These are phyloP conservation scores for Oreochromis aureus DNA, from an alignment of 2,113 vertebrate species.

Conservation along the genomic window DNA sequence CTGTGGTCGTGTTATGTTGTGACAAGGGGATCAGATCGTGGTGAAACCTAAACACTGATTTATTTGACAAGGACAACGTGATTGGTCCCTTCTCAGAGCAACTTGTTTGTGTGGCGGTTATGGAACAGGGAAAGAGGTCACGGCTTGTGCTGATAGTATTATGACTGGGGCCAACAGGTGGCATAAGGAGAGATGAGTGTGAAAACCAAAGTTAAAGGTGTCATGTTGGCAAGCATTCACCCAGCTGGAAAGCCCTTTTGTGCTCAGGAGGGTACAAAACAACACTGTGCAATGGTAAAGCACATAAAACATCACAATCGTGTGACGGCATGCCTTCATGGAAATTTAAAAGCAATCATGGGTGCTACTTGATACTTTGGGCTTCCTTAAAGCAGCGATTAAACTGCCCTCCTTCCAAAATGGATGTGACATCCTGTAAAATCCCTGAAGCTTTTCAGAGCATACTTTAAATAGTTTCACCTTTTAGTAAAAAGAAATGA, in stretches of 20 bases:
- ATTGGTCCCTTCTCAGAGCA: not conserved
- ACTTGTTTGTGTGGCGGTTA: not conserved
- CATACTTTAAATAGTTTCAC: not conserved
- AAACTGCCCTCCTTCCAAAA: not conserved
- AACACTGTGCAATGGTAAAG: not conserved
- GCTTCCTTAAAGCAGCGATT: not conserved
- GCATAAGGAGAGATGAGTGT: not conserved
- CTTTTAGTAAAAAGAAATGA: not conserved
- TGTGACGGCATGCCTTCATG: not conserved
- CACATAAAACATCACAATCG: not conserved
- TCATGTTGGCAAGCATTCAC: not conserved
- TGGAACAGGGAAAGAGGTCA: not conserved
- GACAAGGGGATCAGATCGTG: not conserved
- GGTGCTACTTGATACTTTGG: not conserved
- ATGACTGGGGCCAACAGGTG: not conserved
- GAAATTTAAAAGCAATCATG: not conserved
- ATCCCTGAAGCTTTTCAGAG: not conserved
- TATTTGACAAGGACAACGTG: conserved; percentile 8
- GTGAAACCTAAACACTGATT: conserved; percentile 11
- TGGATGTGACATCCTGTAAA: not conserved
- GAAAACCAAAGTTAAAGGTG: not conserved
- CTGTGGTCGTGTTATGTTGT: conserved; percentile 13
- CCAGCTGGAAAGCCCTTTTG: not conserved
- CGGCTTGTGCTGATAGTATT: not conserved
- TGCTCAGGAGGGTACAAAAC: not conserved